Evolutionary conservation across 2,888 invertebrate species (phyloP).

Genomic region (Tipula vernalis): DNA sequence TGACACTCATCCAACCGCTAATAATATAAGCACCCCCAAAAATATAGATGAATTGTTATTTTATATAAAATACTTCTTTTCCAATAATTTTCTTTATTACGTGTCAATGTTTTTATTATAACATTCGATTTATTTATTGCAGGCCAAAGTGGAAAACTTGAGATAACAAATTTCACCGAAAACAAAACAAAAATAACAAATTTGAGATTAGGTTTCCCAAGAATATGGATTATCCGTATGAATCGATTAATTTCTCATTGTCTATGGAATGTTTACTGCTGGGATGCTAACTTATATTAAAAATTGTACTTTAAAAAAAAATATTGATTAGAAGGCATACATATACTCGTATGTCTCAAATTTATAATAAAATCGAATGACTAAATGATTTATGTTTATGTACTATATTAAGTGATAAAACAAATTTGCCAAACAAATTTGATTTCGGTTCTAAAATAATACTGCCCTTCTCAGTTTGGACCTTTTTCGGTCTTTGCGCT

Average conservation of each 20-base stretch:
- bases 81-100: background rate
- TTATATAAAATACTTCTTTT: background rate
- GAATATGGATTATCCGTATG: background rate
- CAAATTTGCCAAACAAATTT: too few relatives aligned
- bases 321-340: too few relatives aligned
- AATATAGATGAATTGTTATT: background rate
- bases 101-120: background rate
- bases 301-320: background rate
- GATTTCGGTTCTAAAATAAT: too few relatives aligned
- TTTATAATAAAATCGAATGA: too few relatives aligned
- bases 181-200: background rate
- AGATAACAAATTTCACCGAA: background rate
- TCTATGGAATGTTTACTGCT: background rate
- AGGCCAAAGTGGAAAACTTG: background rate
- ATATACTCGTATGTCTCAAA: too few relatives aligned
- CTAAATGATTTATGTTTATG: too few relatives aligned
- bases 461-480: too few relatives aligned
- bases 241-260: background rate
- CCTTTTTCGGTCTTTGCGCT: too few relatives aligned
- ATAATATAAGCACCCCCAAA: too few relatives aligned
- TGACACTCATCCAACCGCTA: too few relatives aligned
- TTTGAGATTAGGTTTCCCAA: background rate
- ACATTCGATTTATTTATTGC: background rate
- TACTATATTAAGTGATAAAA: too few relatives aligned
- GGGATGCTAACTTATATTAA: background rate